Base-by-base conservation (phyloP, 2,797 vertebrate species). In the Garrulus glandarius region DNA sequence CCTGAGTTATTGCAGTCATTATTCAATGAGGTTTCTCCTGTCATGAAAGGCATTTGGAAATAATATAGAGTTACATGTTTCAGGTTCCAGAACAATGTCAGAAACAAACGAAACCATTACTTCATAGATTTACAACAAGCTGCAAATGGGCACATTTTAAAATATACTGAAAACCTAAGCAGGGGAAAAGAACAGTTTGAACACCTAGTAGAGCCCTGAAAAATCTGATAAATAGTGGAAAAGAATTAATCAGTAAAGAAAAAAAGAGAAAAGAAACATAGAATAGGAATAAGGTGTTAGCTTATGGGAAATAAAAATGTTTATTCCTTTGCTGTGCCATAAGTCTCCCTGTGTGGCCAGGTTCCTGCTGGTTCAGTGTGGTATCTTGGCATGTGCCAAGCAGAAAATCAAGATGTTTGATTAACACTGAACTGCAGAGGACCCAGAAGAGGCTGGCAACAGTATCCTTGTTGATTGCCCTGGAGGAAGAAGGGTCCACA, bases 71-170 rank as follows among this genome's bases (percentile, higher is more conserved):
- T 81, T 94, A 91, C 3, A 0, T 56, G 46, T 89, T 95, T 94
- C 85, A 59, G 15, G 39, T 81, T 94, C 52, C 67, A 65, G 65
- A 86, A 65, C 60, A 75, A 68, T 59, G 72, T 63, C 79, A 89
- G 79, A 84, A 93, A 72, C 27, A 95, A 93, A 94, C 86, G 68
- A 86, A 85, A 63, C 32, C 34, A 78, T 89, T 94, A 91, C 84
- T 91, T 93, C 76, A 46, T 69, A 36, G 23, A 44, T 11, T 34
- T 69, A 41, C 61, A 80, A 43, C 61, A 78, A 52, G 17, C 71
- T 80, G 41, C 69, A 92, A 91, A 84, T 65, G 50, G 69, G 37
- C 11, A 19, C 92, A 46, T 70, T 93, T 93, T 85, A 89, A 92
- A 94, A 89, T 44, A 61, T 12, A 71, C 19, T 78, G 79, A 64